Conservation (phyloP, 1,140 invertebrate species). For the Belonocnema kinseyi region DNA sequence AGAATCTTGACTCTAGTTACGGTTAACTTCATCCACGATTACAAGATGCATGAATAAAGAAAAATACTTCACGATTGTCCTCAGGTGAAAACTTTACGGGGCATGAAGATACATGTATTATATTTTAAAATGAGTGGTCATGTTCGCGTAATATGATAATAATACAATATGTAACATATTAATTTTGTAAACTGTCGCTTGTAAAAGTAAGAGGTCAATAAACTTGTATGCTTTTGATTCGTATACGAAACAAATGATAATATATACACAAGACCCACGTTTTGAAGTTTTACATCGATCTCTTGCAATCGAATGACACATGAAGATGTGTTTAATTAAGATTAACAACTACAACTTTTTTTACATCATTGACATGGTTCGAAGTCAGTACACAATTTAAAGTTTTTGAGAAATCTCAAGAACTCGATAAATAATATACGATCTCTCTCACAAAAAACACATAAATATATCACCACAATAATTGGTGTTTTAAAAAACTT, state of each 20-base stretch:
- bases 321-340: neutral
- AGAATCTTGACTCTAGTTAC: no score
- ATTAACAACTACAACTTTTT: slow-evolving; percentile 10
- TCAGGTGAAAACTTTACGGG: no score
- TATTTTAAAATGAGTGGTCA: slow-evolving; percentile 33
- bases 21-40: no score
- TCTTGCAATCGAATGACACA: neutral
- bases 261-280: neutral
- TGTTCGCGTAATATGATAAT: slow-evolving; percentile 25
- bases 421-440: slow-evolving; percentile 4
- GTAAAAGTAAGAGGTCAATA: slow-evolving; percentile 52
- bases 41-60: no score
- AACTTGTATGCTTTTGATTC: slow-evolving; percentile 53
- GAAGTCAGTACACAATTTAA: neutral
- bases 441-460: neutral
- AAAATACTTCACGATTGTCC: no score
- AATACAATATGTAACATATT: slow-evolving; percentile 35
- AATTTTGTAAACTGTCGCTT: slow-evolving; percentile 44
- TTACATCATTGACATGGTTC: slow-evolving; percentile 10
- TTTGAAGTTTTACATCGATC: neutral
- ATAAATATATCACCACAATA: neutral
- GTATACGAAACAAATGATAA: slow-evolving; percentile 15
- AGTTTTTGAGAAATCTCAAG: slow-evolving; percentile 12
- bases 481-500: neutral
- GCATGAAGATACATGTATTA: neutral